Evolutionary conservation across 2,797 vertebrate genomes (phyloP), one percentile per base, ranked within the genome.

Genomic region (Silurus aristotelis): DNA sequence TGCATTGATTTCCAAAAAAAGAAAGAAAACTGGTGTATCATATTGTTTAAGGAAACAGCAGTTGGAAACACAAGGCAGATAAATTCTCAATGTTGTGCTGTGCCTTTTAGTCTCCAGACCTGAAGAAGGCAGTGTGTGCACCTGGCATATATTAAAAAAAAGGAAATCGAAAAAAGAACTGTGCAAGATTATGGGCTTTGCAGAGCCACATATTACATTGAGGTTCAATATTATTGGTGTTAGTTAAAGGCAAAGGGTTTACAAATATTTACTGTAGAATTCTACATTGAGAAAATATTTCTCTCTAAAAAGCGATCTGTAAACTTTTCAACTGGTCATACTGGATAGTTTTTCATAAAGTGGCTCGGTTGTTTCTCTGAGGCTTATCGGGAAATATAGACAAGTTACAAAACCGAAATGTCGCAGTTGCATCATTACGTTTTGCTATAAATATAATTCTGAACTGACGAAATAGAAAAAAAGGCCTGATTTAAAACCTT

Each of bases 121-220:
- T 48, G 22, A 66, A 19, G n/a, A 27, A 19, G 78, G 78, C 78
- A 80, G 78, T 20, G 61, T 52, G n/a, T 6, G 43, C 1, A 8
- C 46, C 15, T 1, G 14, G 8, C n/a, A 52, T 27, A 38, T 17
- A 22, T 6, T 43, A 66, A 66, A 10, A 80, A 66, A 10, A 46
- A 48, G 60, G 22, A 13, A 19, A 27, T 67, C 14, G 13, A 14
- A 14, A 70, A 70, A 1, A 75, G 60, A 14, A 52, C 12, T 80
- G 61, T 52, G 63, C 63, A 55, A 81, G 10, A n/a, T 15, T 2
- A 7, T 63, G 5, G 48, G 63, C 79, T 67, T 6, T 31, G 64
- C 79, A 31, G 63, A 67, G 63, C 63, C n/a, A 7, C 55, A 12
- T 38, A 60, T 60, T 61, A 78, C 56, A 78, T 63, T 81, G 79